phyloP scores from a whole-genome alignment of 1,140 invertebrate genomes.

The Metopolophium dirhodum region DNA sequence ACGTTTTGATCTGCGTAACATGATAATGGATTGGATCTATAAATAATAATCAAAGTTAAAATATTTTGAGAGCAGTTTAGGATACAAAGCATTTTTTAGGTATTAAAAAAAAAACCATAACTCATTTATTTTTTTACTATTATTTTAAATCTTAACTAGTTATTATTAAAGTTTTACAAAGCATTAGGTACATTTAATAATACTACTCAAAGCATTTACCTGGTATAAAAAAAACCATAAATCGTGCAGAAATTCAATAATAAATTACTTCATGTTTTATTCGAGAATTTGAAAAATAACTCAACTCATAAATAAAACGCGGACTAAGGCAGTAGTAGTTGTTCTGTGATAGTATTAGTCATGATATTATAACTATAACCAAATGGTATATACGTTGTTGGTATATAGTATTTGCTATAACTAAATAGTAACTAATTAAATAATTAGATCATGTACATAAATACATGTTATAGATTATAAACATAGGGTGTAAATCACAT shows the following conservation, averaged over 20 bases:
- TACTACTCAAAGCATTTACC: neutral
- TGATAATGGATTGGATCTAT: neutral
- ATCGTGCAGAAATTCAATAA: neutral
- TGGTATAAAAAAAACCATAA: neutral
- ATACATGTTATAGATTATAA: no score
- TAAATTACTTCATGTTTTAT: neutral
- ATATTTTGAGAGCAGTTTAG: neutral
- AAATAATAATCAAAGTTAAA: neutral
- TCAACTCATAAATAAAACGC: neutral
- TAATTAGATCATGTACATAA: no score
- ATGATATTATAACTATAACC: no score
- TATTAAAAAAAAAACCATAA: neutral
- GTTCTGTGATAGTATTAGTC: neutral
- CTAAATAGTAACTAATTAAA: no score
- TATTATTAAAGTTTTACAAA: neutral
- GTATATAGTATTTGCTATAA: no score
- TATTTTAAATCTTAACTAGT: neutral
- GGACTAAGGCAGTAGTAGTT: neutral
- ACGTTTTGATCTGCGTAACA: slow-evolving; percentile 43
- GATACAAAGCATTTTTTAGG: neutral
- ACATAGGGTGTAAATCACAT: no score
- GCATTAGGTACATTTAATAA: neutral
- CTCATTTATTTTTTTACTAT: neutral
- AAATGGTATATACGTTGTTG: no score
- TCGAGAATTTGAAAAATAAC: neutral